Base-by-base conservation (phyloP, 1,140 invertebrate species). In the Pomacea maculata region DNA sequence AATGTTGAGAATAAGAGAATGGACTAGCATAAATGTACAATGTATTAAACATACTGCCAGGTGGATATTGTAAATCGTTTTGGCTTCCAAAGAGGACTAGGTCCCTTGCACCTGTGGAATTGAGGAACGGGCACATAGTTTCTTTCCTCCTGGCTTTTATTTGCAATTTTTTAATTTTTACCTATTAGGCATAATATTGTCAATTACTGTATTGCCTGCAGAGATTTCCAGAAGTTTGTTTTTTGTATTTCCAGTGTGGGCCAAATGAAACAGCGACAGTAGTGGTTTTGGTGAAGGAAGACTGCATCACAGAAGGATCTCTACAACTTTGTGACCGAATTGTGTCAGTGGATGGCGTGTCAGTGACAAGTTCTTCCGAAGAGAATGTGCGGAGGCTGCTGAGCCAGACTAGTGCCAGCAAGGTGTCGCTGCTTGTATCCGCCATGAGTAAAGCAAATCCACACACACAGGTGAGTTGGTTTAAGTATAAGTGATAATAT, bases 371-470 rank as follows among this genome's bases (percentile, higher is more conserved):
- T 19, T 67, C 25, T 15, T 8, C n/a, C 11, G 77, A 78, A 52
- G 77, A 17, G 8, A 21, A 1, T n/a, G 77, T 78, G 19, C 64
- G 68, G 21, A 45, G n/a, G 14, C 52, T 78, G 65, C 54, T 78
- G 45, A 71, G 52, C 21, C 65, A 78, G 12, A 15, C 19, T n/a
- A 45, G 15, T 12, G 65, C 29, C 6, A 9, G 45, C 45, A 6
- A 21, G 3, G 67, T 78, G 10, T 12, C 54, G 5, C 77, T 78
- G 3, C 76, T 29, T 64, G 77, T 78, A 6, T 54, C 65, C 14
- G 67, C 67, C 75, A 78, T 78, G 75, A 78, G 64, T 63, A 78
- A 45, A n/a, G 29, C 63, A 21, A 63, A 78, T 52, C 61, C 75
- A 54, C 67, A 25, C n/a, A 17, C 77, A 70, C 77, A 78, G 77